Evolutionary conservation across 2,113 vertebrate genomes (phyloP).

Genomic region (Alligator mississippiensis): DNA sequence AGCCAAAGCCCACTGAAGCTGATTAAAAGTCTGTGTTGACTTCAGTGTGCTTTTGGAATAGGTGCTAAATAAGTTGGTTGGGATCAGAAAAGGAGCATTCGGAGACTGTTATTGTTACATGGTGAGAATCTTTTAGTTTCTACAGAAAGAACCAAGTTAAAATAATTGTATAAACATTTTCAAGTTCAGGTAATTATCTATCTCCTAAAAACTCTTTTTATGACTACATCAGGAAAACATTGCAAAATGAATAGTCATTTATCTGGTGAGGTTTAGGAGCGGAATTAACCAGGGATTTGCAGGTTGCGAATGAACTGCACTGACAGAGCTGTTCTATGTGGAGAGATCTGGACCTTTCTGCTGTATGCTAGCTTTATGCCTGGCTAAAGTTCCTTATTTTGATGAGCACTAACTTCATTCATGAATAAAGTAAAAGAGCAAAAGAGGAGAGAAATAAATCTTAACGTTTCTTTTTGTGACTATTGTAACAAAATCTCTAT

Average conservation of each 20-base stretch:
- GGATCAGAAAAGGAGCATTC: constrained; percentile 52
- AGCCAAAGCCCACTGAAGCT: constrained; percentile 54
- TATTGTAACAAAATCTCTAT: neutral
- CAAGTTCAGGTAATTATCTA: constrained; percentile 33
- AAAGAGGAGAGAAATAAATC: neutral
- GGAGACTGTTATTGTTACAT: constrained; percentile 50
- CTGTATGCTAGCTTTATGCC: neutral
- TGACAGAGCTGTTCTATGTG: neutral
- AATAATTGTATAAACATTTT: constrained; percentile 33
- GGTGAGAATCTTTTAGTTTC: constrained; percentile 55
- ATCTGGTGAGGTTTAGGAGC: constrained; percentile 6
- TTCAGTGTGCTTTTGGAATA: constrained; percentile 56
- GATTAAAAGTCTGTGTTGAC: constrained; percentile 53
- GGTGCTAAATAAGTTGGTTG: constrained; percentile 62
- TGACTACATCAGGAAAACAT: neutral
- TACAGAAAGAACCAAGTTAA: constrained; percentile 34
- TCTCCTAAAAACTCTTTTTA: constrained; percentile 49
- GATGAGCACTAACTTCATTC: neutral
- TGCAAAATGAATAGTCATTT: constrained; percentile 5
- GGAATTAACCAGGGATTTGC: constrained; percentile 39
- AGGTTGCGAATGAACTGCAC: neutral
- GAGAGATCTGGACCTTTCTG: neutral
- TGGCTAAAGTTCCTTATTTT: rapidly evolving
- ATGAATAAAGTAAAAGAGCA: neutral
- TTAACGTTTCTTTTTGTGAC: neutral